Conservation (phyloP, 1,140 invertebrate species). For the Drosophila santomea region DNA sequence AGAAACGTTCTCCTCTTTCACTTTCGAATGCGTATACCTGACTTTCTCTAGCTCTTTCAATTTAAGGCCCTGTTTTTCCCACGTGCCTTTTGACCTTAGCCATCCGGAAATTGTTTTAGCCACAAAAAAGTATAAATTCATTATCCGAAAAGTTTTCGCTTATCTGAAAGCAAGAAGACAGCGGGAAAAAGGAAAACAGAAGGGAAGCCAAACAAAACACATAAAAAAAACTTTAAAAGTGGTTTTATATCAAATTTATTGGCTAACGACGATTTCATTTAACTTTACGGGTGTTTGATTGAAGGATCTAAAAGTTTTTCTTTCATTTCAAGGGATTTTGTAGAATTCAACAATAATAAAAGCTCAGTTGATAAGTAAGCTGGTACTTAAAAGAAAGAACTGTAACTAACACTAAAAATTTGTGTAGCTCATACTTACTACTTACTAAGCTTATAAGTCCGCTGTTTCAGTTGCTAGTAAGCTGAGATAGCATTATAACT, state of each 20-base stretch:
- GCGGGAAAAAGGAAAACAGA: slow-evolving; percentile 1
- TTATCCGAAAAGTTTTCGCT: slow-evolving; percentile 60
- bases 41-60: slow-evolving; percentile 13
- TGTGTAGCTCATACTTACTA: too few relatives aligned
- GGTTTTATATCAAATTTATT: slow-evolving; percentile 28
- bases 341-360: too few relatives aligned
- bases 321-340: too few relatives aligned
- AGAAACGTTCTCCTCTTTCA: slow-evolving; percentile 41
- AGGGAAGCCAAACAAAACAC: neutral
- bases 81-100: slow-evolving; percentile 30
- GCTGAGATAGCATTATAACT: neutral
- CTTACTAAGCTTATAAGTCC: too few relatives aligned
- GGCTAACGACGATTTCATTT: neutral
- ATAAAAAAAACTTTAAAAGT: slow-evolving; percentile 14
- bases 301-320: too few relatives aligned
- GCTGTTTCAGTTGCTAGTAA: too few relatives aligned
- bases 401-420: too few relatives aligned
- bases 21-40: slow-evolving; percentile 25
- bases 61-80: slow-evolving; percentile 23
- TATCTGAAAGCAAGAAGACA: slow-evolving; percentile 3
- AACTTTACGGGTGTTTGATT: too few relatives aligned
- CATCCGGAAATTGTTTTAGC: slow-evolving; percentile 68
- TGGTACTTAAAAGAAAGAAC: too few relatives aligned
- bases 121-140: slow-evolving; percentile 55
- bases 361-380: too few relatives aligned